Conservation (phyloP, 2,888 invertebrate species). For the Hydrotaea diabolus region DNA sequence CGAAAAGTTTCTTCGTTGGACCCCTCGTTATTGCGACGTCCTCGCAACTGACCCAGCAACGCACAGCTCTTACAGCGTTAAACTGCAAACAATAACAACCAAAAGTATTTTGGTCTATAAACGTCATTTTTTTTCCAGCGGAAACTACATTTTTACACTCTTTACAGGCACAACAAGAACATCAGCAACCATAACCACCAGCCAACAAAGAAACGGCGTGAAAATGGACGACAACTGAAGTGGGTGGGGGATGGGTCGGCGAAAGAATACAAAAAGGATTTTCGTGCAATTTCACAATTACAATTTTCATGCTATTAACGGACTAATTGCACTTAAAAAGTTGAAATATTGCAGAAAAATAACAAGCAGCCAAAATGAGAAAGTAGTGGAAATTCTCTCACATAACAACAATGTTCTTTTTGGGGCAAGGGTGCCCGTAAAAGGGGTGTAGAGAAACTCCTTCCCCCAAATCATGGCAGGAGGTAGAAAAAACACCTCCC, state of each 20-base stretch:
- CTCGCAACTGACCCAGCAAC: neutral
- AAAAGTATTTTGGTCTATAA: neutral
- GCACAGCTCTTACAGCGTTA: neutral
- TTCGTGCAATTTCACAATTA: slow-evolving; percentile 69
- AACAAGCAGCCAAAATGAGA: slow-evolving; percentile 20
- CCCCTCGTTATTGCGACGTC: neutral
- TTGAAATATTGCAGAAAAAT: slow-evolving; percentile 62
- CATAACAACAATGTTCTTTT: neutral
- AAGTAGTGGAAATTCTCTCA: neutral
- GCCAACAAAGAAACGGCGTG: too few species aligned
- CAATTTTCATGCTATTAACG: slow-evolving; percentile 69
- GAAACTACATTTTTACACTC: slow-evolving; percentile 19
- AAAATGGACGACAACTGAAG: neutral
- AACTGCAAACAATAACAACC: slow-evolving; percentile 8
- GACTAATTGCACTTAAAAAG: slow-evolving; percentile 69
- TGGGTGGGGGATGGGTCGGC: slow-evolving; percentile 14
- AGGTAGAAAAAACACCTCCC: neutral
- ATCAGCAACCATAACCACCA: neutral
- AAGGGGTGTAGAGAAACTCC: too few species aligned
- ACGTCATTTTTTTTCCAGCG: neutral
- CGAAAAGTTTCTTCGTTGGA: too few species aligned
- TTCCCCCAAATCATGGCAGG: neutral
- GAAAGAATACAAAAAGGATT: slow-evolving; percentile 51
- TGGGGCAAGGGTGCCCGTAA: neutral
- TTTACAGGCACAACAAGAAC: neutral